A percentile compares a stretch with the other conserved stretches of the same genome.
These are phyloP conservation scores for Parotia lawesii DNA, from an alignment of 2,113 vertebrate genomes.

Conservation along the genomic window DNA sequence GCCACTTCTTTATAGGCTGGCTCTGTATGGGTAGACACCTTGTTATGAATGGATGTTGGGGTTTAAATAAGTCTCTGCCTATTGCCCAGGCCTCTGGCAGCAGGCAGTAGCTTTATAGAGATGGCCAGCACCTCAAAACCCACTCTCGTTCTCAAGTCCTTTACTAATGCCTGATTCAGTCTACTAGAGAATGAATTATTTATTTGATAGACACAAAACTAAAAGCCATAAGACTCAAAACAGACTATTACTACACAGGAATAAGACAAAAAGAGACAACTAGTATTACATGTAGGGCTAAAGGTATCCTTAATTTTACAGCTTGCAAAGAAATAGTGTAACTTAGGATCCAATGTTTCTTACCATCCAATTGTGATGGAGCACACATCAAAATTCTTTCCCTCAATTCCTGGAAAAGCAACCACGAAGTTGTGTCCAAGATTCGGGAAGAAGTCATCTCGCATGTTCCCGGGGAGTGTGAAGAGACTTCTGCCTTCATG, in stretches of 20 bases:
- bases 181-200: background rate
- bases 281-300: too few species aligned
- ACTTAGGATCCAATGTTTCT: background rate
- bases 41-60: background rate
- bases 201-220: background rate
- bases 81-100: background rate
- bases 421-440: background rate
- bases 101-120: background rate
- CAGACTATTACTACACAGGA: background rate
- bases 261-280: background rate
- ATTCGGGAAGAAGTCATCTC: rapidly evolving
- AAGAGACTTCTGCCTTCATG: background rate
- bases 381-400: background rate
- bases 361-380: background rate
- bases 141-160: background rate
- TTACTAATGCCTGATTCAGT: background rate
- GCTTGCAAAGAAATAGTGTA: background rate
- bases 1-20: background rate
- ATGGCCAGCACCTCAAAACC: background rate
- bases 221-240: background rate
- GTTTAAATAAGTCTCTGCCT: background rate
- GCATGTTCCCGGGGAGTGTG: background rate
- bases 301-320: background rate
- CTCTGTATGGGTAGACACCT: background rate
- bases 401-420: background rate